Conservation (phyloP, 2,797 vertebrate genomes). For the Eidolon dupreanum region DNA sequence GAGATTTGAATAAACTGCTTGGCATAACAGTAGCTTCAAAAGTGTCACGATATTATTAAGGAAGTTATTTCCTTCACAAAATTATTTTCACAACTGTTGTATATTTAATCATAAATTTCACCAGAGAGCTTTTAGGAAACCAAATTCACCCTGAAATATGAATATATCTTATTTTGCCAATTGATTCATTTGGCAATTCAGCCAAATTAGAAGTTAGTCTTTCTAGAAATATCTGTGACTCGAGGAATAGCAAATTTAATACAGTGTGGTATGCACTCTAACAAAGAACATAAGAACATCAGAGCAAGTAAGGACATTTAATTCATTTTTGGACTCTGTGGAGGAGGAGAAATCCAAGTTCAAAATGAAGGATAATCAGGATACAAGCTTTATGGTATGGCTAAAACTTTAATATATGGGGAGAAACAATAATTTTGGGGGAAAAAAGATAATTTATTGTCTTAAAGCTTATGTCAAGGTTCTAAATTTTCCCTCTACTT, state of each 20-base stretch:
- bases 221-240: background rate
- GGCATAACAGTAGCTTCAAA: constrained; percentile 15
- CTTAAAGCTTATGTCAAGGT: background rate
- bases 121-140: background rate
- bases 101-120: constrained; percentile 31
- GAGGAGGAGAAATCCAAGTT: background rate
- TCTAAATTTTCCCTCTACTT: background rate
- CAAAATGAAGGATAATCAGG: background rate
- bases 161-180: constrained; percentile 4
- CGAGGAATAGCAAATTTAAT: background rate
- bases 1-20: background rate
- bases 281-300: background rate
- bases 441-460: background rate
- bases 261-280: background rate
- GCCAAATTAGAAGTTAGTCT: background rate
- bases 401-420: background rate
- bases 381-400: background rate
- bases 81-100: constrained; percentile 29
- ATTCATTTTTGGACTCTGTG: background rate
- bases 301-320: background rate
- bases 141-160: background rate
- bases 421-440: background rate
- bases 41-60: background rate
- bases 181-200: background rate
- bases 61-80: constrained; percentile 18